Percentiles rank a stretch among this genome's conserved stretches.
Conservation (phyloP, 2,888 invertebrate species). For the Caenorhabditis sp. region DNA sequence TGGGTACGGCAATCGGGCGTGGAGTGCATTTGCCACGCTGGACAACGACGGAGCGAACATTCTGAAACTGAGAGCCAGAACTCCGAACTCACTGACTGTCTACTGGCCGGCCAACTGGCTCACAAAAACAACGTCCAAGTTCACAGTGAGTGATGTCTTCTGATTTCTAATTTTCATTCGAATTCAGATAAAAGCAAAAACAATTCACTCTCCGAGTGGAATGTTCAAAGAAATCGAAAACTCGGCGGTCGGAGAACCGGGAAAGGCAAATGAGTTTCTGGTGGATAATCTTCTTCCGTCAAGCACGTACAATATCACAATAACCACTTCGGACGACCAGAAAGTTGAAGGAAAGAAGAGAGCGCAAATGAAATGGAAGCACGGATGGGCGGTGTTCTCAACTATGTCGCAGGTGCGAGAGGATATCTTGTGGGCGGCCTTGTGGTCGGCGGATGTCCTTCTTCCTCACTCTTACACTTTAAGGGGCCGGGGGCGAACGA, state of each 20-base stretch:
- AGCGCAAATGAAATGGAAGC: slow-evolving; percentile 55
- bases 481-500: too few relatives aligned
- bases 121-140: slow-evolving; percentile 59
- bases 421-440: too few relatives aligned
- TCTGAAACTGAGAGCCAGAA: slow-evolving; percentile 56
- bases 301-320: slow-evolving; percentile 68
- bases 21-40: slow-evolving; percentile 66
- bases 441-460: too few relatives aligned
- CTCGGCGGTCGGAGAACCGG: slow-evolving; percentile 60
- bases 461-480: too few relatives aligned
- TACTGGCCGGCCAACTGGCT: slow-evolving; percentile 69
- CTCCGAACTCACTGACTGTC: slow-evolving; percentile 67
- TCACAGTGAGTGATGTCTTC: slow-evolving; percentile 50
- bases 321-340: slow-evolving; percentile 57
- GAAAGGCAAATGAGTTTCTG: slow-evolving; percentile 55
- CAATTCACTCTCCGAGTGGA: slow-evolving; percentile 61
- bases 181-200: slow-evolving; percentile 68
- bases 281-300: slow-evolving; percentile 65
- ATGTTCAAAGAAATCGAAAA: slow-evolving; percentile 67
- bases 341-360: slow-evolving; percentile 44
- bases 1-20: slow-evolving; percentile 69
- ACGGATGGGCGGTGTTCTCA: slow-evolving; percentile 67
- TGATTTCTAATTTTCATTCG: too few relatives aligned
- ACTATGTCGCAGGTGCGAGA: slow-evolving; percentile 70
- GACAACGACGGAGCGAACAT: slow-evolving; percentile 52